Conservation (phyloP, 2,113 vertebrate genomes). For the Sinosuthora webbiana region DNA sequence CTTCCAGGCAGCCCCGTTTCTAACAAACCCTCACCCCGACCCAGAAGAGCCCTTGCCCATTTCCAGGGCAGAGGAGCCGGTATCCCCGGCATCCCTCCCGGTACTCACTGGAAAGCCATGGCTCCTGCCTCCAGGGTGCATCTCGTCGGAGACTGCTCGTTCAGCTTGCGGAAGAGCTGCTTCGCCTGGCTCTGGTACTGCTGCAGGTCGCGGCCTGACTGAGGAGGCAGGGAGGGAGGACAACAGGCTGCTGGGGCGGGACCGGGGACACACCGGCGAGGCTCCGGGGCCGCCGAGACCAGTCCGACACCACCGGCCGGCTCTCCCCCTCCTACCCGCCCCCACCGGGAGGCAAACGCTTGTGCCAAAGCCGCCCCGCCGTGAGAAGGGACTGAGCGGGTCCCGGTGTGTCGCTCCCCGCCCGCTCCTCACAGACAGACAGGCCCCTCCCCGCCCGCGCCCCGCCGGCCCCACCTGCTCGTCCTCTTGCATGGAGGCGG, state of each 20-base stretch:
- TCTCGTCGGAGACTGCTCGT: constrained; percentile 93
- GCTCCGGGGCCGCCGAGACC: too few species aligned
- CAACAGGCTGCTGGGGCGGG: background rate
- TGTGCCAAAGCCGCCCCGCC: background rate
- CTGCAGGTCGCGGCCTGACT: constrained; percentile 95
- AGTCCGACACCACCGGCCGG: background rate
- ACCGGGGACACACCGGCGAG: background rate
- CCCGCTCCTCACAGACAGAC: background rate
- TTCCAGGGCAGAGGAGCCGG: rapidly evolving
- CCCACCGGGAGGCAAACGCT: rapidly evolving
- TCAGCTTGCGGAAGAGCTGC: constrained; percentile 94
- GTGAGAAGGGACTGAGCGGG: rapidly evolving
- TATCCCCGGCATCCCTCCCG: rapidly evolving
- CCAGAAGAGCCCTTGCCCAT: rapidly evolving
- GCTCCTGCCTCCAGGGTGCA: constrained; percentile 94
- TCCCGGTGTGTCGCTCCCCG: background rate
- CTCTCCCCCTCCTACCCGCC: background rate
- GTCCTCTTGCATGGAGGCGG: constrained; percentile 97
- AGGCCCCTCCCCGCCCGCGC: background rate
- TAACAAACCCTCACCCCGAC: rapidly evolving
- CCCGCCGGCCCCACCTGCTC: constrained; percentile 81
- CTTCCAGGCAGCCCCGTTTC: background rate
- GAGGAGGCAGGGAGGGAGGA: constrained; percentile 9
- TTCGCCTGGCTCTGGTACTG: constrained; percentile 98
- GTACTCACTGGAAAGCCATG: constrained; percentile 95